phyloP scores from a whole-genome alignment of 2,888 invertebrate genomes.

The Oligia fasciuncula region DNA sequence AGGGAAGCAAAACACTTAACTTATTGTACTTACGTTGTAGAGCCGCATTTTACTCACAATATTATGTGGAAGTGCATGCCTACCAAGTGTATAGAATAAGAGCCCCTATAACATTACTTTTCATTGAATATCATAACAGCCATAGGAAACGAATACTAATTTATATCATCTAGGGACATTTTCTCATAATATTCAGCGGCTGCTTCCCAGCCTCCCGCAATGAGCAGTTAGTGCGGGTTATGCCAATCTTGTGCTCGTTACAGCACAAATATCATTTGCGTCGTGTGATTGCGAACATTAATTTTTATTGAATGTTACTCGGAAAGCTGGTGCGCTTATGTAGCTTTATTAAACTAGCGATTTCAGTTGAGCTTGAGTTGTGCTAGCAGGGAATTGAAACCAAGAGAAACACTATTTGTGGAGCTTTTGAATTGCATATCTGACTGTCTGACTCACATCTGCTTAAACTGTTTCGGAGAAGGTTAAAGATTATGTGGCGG shows the following conservation, averaged over 20 bases:
- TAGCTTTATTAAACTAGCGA: constrained; percentile 5
- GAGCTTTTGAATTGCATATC: neutral
- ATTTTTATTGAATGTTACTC: constrained; percentile 29
- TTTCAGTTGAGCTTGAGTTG: neutral
- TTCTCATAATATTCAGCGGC: neutral
- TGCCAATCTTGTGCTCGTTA: constrained; percentile 39
- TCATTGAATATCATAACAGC: neutral
- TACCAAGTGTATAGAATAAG: too few relatives aligned
- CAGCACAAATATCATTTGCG: constrained; percentile 42
- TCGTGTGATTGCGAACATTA: constrained; percentile 33
- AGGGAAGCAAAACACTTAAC: constrained; percentile 12
- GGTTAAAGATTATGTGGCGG: neutral
- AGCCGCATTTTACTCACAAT: neutral
- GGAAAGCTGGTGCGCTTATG: neutral
- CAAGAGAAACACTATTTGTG: neutral
- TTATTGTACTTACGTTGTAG: constrained; percentile 12
- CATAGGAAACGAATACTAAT: neutral
- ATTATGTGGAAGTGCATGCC: neutral
- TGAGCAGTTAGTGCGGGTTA: neutral
- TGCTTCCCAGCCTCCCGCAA: neutral
- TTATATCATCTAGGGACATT: neutral
- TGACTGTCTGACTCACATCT: too few relatives aligned
- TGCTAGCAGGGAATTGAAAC: constrained; percentile 1
- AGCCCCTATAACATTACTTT: too few relatives aligned
- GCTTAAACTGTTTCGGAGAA: neutral